Percentiles rank a stretch among this genome's conserved stretches.
phyloP scores from a whole-genome alignment of 2,797 vertebrate genomes.

The Hapalemur alaotrensis region DNA sequence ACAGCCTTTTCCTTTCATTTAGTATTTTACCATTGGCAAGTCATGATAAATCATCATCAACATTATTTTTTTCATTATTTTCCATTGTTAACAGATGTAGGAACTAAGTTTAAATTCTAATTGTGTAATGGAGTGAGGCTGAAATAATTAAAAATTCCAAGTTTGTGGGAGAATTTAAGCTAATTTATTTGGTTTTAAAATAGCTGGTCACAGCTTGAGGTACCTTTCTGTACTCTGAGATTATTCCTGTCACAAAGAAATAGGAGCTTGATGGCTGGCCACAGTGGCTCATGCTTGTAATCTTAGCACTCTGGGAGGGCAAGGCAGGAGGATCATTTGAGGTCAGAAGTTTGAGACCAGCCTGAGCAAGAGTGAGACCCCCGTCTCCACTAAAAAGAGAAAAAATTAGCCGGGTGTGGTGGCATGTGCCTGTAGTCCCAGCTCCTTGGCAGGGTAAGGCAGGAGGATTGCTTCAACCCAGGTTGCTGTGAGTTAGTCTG shows the following conservation, averaged over 20 bases:
- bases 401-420: no score
- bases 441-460: no score
- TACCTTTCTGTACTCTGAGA: background rate
- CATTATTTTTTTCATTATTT: slow-evolving; percentile 78
- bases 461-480: no score
- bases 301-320: no score
- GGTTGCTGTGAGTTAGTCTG: no score
- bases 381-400: no score
- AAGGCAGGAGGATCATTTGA: no score
- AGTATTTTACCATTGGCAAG: slow-evolving; percentile 53
- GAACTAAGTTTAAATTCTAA: slow-evolving; percentile 77
- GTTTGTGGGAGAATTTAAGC: slow-evolving; percentile 57
- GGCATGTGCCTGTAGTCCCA: no score
- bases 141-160: slow-evolving; percentile 79
- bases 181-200: slow-evolving; percentile 61
- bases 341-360: no score
- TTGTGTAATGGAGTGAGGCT: slow-evolving; percentile 58
- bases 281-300: no score
- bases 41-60: slow-evolving; percentile 80
- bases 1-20: slow-evolving; percentile 49
- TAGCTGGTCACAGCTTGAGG: slow-evolving; percentile 50
- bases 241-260: background rate
- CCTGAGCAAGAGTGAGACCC: no score
- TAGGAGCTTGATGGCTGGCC: background rate
- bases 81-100: slow-evolving; percentile 78